Evolutionary conservation across 2,797 vertebrate species (phyloP).

Genomic region (Hippocampus kuda): DNA sequence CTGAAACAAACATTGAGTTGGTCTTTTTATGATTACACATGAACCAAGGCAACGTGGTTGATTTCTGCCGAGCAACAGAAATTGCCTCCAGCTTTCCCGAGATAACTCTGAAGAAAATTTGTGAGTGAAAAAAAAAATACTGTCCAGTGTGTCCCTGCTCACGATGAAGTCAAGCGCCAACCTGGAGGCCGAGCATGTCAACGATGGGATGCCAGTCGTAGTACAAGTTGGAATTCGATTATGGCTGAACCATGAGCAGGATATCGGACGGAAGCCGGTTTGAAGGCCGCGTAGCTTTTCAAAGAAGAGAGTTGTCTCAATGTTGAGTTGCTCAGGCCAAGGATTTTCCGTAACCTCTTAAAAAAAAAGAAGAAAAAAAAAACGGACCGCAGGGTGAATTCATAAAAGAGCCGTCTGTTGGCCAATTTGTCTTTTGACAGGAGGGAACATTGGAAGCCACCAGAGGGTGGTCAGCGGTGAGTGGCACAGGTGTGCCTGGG

Average conservation of each 20-base stretch:
- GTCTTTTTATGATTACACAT: too few species aligned
- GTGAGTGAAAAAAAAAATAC: slow-evolving; percentile 20
- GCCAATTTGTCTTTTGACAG: slow-evolving; percentile 97
- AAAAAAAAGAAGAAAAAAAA: slow-evolving; percentile 56
- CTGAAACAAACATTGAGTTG: too few species aligned
- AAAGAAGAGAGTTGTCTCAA: slow-evolving; percentile 61
- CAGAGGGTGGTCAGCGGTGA: slow-evolving; percentile 73
- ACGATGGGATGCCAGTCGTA: slow-evolving; percentile 13
- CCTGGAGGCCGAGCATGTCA: slow-evolving; percentile 20
- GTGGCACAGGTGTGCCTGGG: slow-evolving; percentile 73
- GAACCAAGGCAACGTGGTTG: too few species aligned
- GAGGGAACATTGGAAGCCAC: slow-evolving; percentile 75
- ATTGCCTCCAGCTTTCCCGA: slow-evolving; percentile 18
- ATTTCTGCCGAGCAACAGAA: too few species aligned
- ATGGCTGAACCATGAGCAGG: slow-evolving; percentile 23
- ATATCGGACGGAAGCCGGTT: slow-evolving; percentile 11
- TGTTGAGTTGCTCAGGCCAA: slow-evolving; percentile 71
- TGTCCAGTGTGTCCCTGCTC: background rate
- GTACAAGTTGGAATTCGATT: background rate
- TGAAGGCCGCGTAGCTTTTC: slow-evolving; percentile 52
- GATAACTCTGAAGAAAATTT: slow-evolving; percentile 45
- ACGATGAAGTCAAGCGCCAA: slow-evolving; percentile 15
- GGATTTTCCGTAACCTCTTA: slow-evolving; percentile 78
- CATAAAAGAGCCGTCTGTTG: slow-evolving; percentile 64
- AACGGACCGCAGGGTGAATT: slow-evolving; percentile 83